phyloP scores from a whole-genome alignment of 2,888 invertebrate species.

The Lithophane semibrunnea region DNA sequence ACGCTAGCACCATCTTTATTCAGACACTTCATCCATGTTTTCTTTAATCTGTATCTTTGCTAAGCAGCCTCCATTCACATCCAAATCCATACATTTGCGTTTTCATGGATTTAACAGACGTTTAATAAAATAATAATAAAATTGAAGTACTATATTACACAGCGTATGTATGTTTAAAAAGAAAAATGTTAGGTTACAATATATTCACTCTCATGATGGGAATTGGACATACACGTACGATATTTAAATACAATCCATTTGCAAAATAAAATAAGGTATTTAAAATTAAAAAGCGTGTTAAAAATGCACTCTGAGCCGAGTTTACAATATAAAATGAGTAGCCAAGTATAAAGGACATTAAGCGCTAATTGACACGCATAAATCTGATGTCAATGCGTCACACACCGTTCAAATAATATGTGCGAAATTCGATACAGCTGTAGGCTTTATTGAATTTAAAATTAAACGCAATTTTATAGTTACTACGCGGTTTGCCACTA shows the following conservation, averaged over 20 bases:
- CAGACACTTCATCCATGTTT: neutral
- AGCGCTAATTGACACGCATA: conserved; percentile 35
- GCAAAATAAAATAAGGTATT: neutral
- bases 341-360: conserved; percentile 11
- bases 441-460: conserved; percentile 44
- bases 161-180: neutral
- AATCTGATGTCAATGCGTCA: conserved; percentile 29
- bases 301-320: neutral
- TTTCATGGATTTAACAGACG: neutral
- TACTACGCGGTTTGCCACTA: conserved; percentile 13
- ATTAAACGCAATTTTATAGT: conserved; percentile 20
- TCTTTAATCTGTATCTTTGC: neutral
- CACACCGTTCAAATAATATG: conserved; percentile 16
- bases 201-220: neutral
- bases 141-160: neutral
- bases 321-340: conserved; percentile 10
- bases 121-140: conserved; percentile 2
- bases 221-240: neutral
- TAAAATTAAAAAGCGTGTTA: conserved; percentile 1
- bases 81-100: neutral
- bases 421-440: conserved; percentile 14
- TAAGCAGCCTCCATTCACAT: neutral
- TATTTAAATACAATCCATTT: conserved; percentile 13
- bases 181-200: neutral
- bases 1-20: neutral